Evolutionary conservation across 2,888 invertebrate species (phyloP).

Genomic region (Nomada fabriciana): DNA sequence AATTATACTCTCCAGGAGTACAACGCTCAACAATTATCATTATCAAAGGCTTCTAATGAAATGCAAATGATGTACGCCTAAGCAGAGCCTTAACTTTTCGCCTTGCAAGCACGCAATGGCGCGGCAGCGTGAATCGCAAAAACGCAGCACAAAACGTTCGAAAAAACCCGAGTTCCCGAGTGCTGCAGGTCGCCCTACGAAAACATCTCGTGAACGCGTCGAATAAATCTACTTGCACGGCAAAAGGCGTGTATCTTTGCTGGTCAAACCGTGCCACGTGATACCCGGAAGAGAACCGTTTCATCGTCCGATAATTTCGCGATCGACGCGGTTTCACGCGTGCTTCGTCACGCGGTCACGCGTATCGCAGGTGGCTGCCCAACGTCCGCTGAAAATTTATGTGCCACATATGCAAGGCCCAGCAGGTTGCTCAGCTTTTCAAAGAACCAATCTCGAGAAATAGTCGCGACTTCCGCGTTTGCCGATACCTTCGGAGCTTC

Average conservation of each 20-base stretch:
- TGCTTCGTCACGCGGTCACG: constrained; percentile 63
- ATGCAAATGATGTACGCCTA: neutral
- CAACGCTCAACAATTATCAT: neutral
- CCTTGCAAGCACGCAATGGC: constrained; percentile 4
- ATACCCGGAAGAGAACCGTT: constrained; percentile 57
- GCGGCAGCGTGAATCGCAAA: neutral
- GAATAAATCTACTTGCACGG: constrained; percentile 35
- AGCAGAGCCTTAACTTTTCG: neutral
- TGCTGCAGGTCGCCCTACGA: constrained; percentile 15
- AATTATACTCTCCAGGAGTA: no score
- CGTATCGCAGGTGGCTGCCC: constrained; percentile 60
- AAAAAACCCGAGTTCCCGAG: neutral
- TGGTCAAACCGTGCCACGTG: constrained; percentile 20
- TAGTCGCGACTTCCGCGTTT: constrained; percentile 37
- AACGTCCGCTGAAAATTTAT: constrained; percentile 42
- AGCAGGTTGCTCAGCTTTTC: constrained; percentile 49
- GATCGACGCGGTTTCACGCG: constrained; percentile 61
- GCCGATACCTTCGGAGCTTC: neutral
- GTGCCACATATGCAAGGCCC: constrained; percentile 21
- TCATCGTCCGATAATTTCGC: constrained; percentile 59
- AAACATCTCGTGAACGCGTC: constrained; percentile 41
- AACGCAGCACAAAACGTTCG: neutral
- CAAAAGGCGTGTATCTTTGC: constrained; percentile 35
- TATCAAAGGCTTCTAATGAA: neutral
- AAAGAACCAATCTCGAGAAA: constrained; percentile 28